Percentiles rank a stretch among this genome's conserved stretches.
phyloP scores from a whole-genome alignment of 1,140 invertebrate genomes.

The Drosophila bipectinata region DNA sequence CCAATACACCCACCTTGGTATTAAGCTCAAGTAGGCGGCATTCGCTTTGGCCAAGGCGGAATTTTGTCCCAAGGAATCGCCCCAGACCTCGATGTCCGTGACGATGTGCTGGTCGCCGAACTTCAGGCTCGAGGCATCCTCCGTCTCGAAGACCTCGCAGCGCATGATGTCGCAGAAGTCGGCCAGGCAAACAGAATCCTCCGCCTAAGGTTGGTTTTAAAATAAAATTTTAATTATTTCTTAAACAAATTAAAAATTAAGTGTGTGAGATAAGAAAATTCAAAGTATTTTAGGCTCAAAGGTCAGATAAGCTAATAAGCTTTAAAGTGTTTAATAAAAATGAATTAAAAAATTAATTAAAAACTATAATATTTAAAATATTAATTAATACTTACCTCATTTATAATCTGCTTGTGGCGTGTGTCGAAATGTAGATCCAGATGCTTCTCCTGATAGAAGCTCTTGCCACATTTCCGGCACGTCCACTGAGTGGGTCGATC shows the following conservation, averaged over 20 bases:
- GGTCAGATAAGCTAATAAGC: too few species aligned
- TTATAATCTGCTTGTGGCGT: constrained; percentile 93
- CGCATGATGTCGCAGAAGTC: constrained; percentile 98
- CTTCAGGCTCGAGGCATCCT: constrained; percentile 86
- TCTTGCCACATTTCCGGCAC: constrained; percentile 96
- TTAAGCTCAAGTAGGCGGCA: constrained; percentile 82
- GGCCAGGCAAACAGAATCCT: constrained; percentile 95
- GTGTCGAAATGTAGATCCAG: constrained; percentile 96
- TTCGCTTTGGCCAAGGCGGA: constrained; percentile 88
- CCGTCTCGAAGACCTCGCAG: constrained; percentile 93
- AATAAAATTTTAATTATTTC: not conserved
- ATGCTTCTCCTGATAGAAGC: constrained; percentile 94
- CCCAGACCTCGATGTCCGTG: constrained; percentile 91
- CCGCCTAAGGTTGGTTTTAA: constrained; percentile 86
- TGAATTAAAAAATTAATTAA: not conserved
- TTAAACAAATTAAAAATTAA: too few species aligned
- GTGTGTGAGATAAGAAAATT: too few species aligned
- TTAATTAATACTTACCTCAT: constrained; percentile 87
- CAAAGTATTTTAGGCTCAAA: too few species aligned
- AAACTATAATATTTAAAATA: not conserved
- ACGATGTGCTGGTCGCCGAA: constrained; percentile 86
- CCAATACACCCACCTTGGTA: constrained; percentile 65
- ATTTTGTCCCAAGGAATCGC: constrained; percentile 86
- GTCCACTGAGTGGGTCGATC: constrained; percentile 94
- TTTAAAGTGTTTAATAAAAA: too few species aligned